These are phyloP conservation scores for Noctua fimbriata DNA, from an alignment of 2,888 invertebrate species.

Conservation along the genomic window DNA sequence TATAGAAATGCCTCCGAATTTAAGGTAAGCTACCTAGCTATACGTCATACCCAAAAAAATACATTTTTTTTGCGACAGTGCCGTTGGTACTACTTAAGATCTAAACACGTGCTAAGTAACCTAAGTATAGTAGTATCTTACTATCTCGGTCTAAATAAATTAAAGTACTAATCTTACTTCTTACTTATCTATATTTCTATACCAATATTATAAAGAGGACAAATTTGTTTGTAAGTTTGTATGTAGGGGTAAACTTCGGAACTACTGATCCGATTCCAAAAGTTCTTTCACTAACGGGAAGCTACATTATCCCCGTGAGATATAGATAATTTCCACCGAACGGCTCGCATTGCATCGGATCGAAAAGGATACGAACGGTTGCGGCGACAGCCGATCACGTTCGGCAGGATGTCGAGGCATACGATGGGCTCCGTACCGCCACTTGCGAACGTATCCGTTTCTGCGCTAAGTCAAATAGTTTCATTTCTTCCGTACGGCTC, in stretches of 20 bases:
- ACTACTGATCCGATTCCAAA: not conserved
- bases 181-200: not conserved
- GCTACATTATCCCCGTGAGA: not conserved
- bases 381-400: too few relatives aligned
- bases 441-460: too few relatives aligned
- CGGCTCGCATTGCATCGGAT: too few relatives aligned
- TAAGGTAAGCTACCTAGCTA: slow-evolving; percentile 13
- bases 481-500: too few relatives aligned
- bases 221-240: not conserved
- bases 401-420: too few relatives aligned
- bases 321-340: too few relatives aligned
- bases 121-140: not conserved
- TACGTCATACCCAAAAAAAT: not conserved
- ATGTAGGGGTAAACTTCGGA: not conserved
- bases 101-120: not conserved
- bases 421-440: too few relatives aligned
- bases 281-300: not conserved
- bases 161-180: not conserved
- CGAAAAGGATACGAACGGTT: too few relatives aligned
- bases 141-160: not conserved
- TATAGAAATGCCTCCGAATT: slow-evolving; percentile 21
- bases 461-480: too few relatives aligned
- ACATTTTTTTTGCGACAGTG: not conserved
- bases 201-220: not conserved
- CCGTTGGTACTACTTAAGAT: not conserved